Percentiles rank a stretch among this genome's conserved stretches.
Conservation (phyloP, 2,113 vertebrate genomes). For the Sturnira hondurensis region DNA sequence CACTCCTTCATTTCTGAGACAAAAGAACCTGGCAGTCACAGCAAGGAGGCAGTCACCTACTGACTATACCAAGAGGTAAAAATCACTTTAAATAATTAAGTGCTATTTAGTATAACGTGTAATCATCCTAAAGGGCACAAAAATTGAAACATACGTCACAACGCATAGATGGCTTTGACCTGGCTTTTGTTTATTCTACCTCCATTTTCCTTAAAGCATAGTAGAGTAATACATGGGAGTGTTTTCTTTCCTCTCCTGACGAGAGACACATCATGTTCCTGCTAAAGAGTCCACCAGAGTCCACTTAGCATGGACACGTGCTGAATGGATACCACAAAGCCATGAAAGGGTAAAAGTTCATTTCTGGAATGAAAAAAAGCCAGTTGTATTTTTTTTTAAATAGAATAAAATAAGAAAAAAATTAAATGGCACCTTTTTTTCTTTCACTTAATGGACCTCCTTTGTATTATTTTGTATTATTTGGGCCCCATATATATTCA, state of each 20-base stretch:
- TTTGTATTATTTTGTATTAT: background rate
- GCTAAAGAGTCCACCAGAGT: conserved; percentile 11
- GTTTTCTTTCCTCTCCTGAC: conserved; percentile 19
- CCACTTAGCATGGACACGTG: conserved; percentile 41
- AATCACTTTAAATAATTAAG: conserved; percentile 60
- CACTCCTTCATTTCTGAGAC: background rate
- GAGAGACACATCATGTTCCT: background rate
- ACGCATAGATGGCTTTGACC: conserved; percentile 7
- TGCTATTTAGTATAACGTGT: background rate
- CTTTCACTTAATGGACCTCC: background rate
- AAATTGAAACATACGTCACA: background rate
- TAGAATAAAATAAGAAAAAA: background rate
- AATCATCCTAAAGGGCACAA: conserved; percentile 32
- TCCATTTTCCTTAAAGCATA: conserved; percentile 20
- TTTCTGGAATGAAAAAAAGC: conserved; percentile 13
- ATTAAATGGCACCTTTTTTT: background rate
- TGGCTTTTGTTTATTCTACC: background rate
- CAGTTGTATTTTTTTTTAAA: background rate
- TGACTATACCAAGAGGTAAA: conserved; percentile 19
- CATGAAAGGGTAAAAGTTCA: background rate
- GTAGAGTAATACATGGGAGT: background rate
- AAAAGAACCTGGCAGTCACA: conserved; percentile 9
- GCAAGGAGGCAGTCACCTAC: background rate
- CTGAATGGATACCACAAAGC: background rate
- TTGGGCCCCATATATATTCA: background rate